Evolutionary conservation across 2,888 invertebrate species (phyloP), one percentile per base, ranked within the genome.

Genomic region (Synanthedon myopaeformis): DNA sequence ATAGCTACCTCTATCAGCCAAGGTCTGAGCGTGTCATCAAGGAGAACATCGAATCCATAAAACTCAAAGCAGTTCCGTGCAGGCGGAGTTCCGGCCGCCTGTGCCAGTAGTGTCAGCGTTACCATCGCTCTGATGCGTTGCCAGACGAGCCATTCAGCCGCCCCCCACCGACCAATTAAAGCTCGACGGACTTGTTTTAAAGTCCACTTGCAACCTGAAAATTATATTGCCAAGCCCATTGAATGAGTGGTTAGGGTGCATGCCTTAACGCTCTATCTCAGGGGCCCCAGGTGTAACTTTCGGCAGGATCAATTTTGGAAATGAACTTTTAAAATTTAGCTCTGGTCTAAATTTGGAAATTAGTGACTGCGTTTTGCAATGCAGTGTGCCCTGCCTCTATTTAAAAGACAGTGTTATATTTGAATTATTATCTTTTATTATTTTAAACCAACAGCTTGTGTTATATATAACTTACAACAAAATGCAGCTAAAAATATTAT

Each of bases 21-120:
- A 0, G 97, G 97, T 60, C 94, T 92, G 59, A 97, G 79, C 54
- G 91, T 89, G 51, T 92, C 91, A 70, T 97, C 97, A 1, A 97
- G 91, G 51, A 97, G 83, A 49, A 97, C 92, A 75, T 97, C 97
- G 72, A 97, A 97, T 1, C 97, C 97, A 70, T 96, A 96, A 69
- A 96, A 92, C 74, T 96, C 96, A 74, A 95, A 95, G 76, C 95
- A 94, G 79, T 94, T 95, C 41, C 91, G 89, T 0, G 92, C 90
- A 8, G 89, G 90, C 0, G 93, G 93, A 10, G 93, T 90, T 41
- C 91, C 91, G 23, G 91, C 88, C 0, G 91, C 90, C 72, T 96
- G 94, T 52, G 94, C 93, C 17, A 95, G 78, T 17, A 95, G 82
- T 0, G 95, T 95, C 51, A 96, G 78, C 3, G 93, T 91, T 4